Evolutionary conservation across 37 sponge, comb jelly and placozoan genomes (phyloP).

Genomic region (Chondrosia reniformis): DNA sequence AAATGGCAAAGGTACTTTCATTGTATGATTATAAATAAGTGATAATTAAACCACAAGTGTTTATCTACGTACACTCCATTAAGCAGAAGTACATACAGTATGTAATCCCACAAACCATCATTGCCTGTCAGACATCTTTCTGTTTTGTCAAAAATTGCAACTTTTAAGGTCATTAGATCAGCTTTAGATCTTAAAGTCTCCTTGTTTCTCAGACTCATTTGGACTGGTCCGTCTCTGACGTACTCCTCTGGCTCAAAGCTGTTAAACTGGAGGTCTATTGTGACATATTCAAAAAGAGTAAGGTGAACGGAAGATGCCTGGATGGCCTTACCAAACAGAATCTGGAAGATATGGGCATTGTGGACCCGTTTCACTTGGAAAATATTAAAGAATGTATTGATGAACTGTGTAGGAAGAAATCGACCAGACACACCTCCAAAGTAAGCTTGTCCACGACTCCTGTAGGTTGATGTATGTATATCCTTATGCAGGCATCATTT

Average conservation of each 20-base stretch:
- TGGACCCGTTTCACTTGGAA: constrained; percentile 50
- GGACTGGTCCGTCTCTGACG: constrained; percentile 55
- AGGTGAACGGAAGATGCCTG: constrained; percentile 33
- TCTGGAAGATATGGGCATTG: constrained; percentile 51
- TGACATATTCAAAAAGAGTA: constrained; percentile 7
- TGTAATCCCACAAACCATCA: too few species aligned
- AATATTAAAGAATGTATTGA: constrained; percentile 74
- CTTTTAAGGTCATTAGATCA: too few species aligned
- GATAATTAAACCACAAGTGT: too few species aligned
- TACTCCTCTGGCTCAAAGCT: constrained; percentile 71
- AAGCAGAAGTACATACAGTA: too few species aligned
- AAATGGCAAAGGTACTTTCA: background rate
- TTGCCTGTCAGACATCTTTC: too few species aligned
- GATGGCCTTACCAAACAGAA: background rate
- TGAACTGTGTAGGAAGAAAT: constrained; percentile 51
- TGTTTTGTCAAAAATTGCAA: too few species aligned
- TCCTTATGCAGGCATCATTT: too few species aligned
- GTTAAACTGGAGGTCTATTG: constrained; percentile 52
- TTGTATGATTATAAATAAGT: background rate
- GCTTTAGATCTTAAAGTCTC: background rate
- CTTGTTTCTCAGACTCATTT: constrained; percentile 44
- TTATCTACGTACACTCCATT: too few species aligned
- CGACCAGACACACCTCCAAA: background rate
- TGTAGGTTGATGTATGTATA: too few species aligned
- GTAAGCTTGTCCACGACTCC: background rate